phyloP scores from a whole-genome alignment of 2,113 vertebrate species.

The Serinus canaria region DNA sequence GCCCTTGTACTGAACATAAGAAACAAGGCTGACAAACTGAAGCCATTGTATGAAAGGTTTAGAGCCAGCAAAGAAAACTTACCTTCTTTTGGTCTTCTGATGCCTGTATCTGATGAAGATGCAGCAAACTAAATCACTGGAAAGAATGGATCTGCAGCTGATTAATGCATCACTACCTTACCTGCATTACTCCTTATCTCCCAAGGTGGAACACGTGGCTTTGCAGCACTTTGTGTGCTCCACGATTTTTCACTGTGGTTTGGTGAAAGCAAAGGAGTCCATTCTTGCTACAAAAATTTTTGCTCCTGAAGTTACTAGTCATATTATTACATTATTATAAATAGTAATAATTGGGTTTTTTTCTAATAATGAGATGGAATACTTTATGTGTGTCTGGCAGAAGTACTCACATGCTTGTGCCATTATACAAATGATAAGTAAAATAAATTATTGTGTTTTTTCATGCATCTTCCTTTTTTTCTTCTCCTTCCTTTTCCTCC shows the following conservation, averaged over 20 bases:
- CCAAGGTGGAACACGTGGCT: background rate
- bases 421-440: background rate
- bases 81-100: background rate
- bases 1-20: background rate
- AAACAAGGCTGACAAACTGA: background rate
- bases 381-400: background rate
- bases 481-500: background rate
- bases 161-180: background rate
- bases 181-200: background rate
- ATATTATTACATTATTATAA: background rate
- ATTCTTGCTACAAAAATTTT: background rate
- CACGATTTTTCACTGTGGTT: fast-evolving
- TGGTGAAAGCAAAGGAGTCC: background rate
- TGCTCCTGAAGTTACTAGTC: background rate
- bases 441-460: background rate
- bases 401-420: background rate
- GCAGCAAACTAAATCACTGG: background rate
- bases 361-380: background rate
- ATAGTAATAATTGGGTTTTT: background rate
- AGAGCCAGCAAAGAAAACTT: background rate
- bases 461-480: background rate
- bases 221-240: background rate
- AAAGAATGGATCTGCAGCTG: background rate
- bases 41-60: background rate
- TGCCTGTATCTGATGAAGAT: background rate